Base-by-base conservation (phyloP, 2,113 vertebrate species). In the Psittacula cyanocephala region DNA sequence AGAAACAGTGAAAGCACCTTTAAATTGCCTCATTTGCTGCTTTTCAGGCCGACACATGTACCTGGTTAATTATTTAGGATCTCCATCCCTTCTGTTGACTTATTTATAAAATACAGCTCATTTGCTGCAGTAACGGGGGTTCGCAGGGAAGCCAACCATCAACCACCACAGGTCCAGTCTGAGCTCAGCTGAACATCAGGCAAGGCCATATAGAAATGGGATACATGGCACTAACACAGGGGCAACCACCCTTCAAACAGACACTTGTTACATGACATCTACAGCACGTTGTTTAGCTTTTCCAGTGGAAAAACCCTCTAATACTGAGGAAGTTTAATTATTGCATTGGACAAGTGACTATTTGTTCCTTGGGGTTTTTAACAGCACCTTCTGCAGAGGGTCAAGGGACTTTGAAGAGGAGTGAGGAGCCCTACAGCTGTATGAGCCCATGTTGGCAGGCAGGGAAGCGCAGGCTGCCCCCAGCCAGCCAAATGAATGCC, bases 51-150 rank as follows among this genome's bases (percentile, higher is more conserved):
- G 0, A 95, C 71, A 91, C 37, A 28, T 44, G 89, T 86, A 86
- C 64, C 50, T 70, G 29, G 59, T 91, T 91, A 95, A 93, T 55
- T 86, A 97, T 95, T 85, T 79, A 96, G 43, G n/a, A 41, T 81
- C 78, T 75, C 43, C 37, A 53, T 31, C 37, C 28, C 31, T 81
- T 86, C 49, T 64, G 43, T 83, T 92, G 69, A 79, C 35, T 76
- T 74, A 91, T 86, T 93, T 67, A 88, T 91, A 95, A 86, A 82
- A 94, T 25, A 57, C 4, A 74, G 77, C 24, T 81, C 46, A 75
- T 83, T 91, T 85, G 47, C 55, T 80, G 24, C 25, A 37, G 78
- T 59, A 83, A 78, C 0, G 59, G 37, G 37, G 55, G 23, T 22
- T 27, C 37, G 9, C 5, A 86, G 63, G 67, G 31, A 83, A 89